These are phyloP conservation scores for Brenthis hecate DNA, from an alignment of 2,888 invertebrate species.

Conservation along the genomic window DNA sequence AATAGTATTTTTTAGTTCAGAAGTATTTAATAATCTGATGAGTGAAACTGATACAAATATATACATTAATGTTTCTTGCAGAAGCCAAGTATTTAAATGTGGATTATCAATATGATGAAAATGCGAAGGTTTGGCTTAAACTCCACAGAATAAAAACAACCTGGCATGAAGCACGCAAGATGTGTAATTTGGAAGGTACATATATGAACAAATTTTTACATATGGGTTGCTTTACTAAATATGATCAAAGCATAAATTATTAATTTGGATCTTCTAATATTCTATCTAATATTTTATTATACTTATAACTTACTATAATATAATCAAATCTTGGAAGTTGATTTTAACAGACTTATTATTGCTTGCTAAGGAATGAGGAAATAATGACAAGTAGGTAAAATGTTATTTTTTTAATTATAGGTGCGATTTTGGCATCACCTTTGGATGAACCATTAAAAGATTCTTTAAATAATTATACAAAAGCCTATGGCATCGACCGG, in stretches of 20 bases:
- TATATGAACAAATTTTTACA: no score
- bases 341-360: no score
- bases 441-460: conserved; percentile 12
- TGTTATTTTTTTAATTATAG: conserved; percentile 9
- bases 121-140: conserved; percentile 14
- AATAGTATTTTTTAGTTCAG: no score
- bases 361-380: no score
- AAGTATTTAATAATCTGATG: no score
- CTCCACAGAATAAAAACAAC: not conserved
- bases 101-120: conserved; percentile 7
- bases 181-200: conserved; percentile 17
- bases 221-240: no score
- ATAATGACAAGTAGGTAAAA: not conserved
- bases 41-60: no score
- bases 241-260: no score
- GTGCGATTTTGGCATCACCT: conserved; percentile 37
- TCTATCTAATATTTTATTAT: no score
- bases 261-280: no score
- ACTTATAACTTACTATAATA: no score
- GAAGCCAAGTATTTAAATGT: conserved; percentile 2
- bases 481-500: not conserved
- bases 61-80: not conserved
- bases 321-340: no score
- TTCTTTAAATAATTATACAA: conserved; percentile 6
- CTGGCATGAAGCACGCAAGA: conserved; percentile 19